phyloP scores from a whole-genome alignment of 2,113 vertebrate species.

The Ardeotis arabs region DNA sequence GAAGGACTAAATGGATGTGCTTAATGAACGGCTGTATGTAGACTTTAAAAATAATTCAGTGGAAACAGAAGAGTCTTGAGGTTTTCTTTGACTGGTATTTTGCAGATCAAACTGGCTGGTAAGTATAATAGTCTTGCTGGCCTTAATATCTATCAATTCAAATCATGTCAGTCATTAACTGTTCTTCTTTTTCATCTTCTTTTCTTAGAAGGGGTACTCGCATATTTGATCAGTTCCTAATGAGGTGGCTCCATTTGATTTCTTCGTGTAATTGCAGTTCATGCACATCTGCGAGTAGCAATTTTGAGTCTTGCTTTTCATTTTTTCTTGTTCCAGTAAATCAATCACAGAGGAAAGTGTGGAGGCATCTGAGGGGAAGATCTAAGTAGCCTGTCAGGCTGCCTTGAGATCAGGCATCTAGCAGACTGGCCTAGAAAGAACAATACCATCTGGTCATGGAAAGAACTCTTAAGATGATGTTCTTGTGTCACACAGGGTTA shows the following conservation, averaged over 20 bases:
- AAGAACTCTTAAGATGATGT: constrained; percentile 2
- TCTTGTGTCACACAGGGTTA: neutral
- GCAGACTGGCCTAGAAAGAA: constrained; percentile 1
- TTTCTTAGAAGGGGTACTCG: neutral
- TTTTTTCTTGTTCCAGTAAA: constrained; percentile 1
- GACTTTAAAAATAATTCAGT: neutral
- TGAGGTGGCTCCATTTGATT: constrained; percentile 3
- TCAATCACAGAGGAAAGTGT: neutral
- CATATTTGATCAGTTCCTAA: neutral
- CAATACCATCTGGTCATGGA: constrained; percentile 30
- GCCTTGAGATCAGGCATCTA: neutral
- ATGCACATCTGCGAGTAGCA: neutral
- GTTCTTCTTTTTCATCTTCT: neutral
- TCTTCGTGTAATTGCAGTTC: neutral
- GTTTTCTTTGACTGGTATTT: neutral
- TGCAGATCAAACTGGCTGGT: neutral
- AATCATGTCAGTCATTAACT: neutral
- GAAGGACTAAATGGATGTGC: neutral
- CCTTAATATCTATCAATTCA: constrained; percentile 4
- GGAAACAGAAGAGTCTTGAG: neutral
- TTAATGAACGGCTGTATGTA: neutral
- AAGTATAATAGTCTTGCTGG: neutral
- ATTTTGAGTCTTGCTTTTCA: too few species aligned
- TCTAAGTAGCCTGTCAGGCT: neutral
- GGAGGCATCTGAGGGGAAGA: neutral